Evolutionary conservation across 2,797 vertebrate species (phyloP).

Genomic region (Muraenolepis orangiensis): DNA sequence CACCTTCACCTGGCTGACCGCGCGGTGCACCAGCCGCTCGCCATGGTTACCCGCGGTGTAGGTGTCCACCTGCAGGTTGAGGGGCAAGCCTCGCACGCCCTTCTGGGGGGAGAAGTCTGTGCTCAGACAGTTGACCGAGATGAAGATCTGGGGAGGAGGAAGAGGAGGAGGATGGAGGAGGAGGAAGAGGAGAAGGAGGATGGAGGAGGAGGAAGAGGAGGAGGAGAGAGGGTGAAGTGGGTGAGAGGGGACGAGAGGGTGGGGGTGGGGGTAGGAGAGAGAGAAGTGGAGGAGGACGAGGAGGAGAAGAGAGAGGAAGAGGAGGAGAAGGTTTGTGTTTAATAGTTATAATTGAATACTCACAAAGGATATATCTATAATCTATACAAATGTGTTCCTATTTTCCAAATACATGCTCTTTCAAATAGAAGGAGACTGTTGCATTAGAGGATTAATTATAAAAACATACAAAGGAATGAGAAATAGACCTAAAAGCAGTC

Average conservation of each 20-base stretch:
- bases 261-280: neutral
- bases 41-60: constrained; percentile 81
- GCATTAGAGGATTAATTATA: neutral
- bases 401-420: neutral
- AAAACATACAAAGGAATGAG: neutral
- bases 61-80: constrained; percentile 81
- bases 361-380: neutral
- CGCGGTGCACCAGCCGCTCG: constrained; percentile 76
- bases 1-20: constrained; percentile 83
- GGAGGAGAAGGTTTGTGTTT: neutral
- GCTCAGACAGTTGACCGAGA: constrained; percentile 81
- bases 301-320: neutral
- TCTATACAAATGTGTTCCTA: neutral
- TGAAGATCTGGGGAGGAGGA: constrained; percentile 69
- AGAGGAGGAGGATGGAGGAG: constrained; percentile 19
- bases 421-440: neutral
- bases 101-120: constrained; percentile 86
- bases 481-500: neutral
- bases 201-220: neutral
- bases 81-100: constrained; percentile 77
- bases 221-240: constrained; percentile 18
- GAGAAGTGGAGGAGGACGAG: neutral
- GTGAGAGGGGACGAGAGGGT: neutral
- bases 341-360: neutral
- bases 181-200: neutral